Conservation (phyloP, 2,888 invertebrate species). For the Eupelmus urozonus region DNA sequence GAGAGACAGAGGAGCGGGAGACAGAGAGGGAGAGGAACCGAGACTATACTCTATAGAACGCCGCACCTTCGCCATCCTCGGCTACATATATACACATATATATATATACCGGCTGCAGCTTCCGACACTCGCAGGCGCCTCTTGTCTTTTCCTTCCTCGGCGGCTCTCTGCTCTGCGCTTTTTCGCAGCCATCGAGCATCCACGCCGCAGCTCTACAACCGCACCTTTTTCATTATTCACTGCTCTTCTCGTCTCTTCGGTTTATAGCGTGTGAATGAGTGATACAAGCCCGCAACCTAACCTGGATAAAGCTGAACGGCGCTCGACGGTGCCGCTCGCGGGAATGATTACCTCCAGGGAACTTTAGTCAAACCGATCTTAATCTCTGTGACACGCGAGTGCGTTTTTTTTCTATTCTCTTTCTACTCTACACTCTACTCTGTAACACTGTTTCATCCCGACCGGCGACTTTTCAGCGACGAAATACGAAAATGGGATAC, state of each 20-base stretch:
- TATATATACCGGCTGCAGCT: too few relatives aligned
- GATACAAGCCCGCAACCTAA: background rate
- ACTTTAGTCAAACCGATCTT: too few relatives aligned
- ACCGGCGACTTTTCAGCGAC: background rate
- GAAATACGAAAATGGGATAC: background rate
- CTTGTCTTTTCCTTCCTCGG: background rate
- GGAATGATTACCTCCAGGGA: constrained; percentile 18
- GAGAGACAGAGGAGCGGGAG: background rate
- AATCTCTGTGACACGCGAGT: constrained; percentile 21
- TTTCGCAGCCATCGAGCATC: background rate
- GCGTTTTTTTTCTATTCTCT: background rate
- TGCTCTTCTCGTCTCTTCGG: too few relatives aligned
- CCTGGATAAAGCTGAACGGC: background rate
- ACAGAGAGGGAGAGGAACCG: background rate
- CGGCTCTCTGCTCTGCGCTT: background rate
- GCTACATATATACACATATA: too few relatives aligned
- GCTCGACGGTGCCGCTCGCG: background rate
- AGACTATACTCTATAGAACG: too few relatives aligned
- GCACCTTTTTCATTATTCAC: too few relatives aligned
- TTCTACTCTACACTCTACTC: background rate
- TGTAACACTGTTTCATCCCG: background rate
- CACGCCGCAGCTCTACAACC: too few relatives aligned
- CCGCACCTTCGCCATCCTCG: background rate
- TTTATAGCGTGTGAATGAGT: background rate
- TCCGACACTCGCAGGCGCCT: background rate